Percentiles rank a stretch among this genome's conserved stretches.
phyloP scores from a whole-genome alignment of 2,888 invertebrate genomes.

The Drosophila mettleri region DNA sequence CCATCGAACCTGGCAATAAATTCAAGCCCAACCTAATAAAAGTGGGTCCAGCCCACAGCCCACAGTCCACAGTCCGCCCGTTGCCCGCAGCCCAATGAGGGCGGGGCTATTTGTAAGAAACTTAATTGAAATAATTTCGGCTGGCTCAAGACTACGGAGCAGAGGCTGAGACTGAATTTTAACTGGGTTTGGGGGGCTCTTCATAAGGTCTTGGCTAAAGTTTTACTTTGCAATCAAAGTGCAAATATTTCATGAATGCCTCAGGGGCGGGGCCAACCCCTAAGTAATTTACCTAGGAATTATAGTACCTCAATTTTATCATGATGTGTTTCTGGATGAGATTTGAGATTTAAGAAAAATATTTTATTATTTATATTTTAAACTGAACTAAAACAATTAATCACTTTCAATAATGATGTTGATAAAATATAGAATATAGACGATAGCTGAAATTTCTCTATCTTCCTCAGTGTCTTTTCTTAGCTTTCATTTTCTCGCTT shows the following conservation, averaged over 20 bases:
- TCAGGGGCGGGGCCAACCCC: background rate
- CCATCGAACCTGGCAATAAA: slow-evolving; percentile 78
- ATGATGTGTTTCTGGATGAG: background rate
- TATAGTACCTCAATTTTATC: slow-evolving; percentile 8
- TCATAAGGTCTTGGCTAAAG: slow-evolving; percentile 37
- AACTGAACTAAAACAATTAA: no score
- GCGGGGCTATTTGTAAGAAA: slow-evolving; percentile 56
- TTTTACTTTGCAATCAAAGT: slow-evolving; percentile 70
- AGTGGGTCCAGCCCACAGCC: slow-evolving; percentile 44
- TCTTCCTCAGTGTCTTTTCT: background rate
- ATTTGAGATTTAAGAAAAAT: background rate
- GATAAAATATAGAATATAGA: no score
- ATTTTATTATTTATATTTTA: background rate
- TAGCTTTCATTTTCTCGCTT: background rate
- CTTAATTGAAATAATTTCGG: slow-evolving; percentile 76
- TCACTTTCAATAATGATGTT: no score
- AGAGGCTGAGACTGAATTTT: background rate
- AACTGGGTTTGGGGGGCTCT: background rate
- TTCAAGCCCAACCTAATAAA: slow-evolving; percentile 73
- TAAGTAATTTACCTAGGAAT: slow-evolving; percentile 16
- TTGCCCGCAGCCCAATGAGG: background rate
- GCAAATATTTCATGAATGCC: slow-evolving; percentile 33
- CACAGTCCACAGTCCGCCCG: slow-evolving; percentile 4
- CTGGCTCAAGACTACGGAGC: slow-evolving; percentile 28
- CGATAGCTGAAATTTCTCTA: no score